Percentiles rank a stretch among this genome's conserved stretches.
Conservation (phyloP, 23 tunicate genomes). For the Styela clava region DNA sequence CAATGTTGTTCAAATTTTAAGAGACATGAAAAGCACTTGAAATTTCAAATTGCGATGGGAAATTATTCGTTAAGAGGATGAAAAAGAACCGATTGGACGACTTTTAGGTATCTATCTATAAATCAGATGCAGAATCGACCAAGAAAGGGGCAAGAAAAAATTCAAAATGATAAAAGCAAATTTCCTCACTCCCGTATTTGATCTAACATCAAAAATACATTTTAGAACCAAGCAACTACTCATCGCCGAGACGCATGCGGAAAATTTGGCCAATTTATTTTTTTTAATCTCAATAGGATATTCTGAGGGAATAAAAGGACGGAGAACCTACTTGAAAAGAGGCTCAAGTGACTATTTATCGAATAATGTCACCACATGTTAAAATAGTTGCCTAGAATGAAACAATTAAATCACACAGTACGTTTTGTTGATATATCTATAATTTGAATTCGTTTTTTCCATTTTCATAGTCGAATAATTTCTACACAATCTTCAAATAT, state of each 20-base stretch:
- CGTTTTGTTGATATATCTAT: no score
- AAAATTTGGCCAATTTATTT: background rate
- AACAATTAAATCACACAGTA: no score
- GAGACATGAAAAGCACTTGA: slow-evolving; percentile 1
- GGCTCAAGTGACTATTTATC: background rate
- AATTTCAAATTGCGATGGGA: slow-evolving; percentile 11
- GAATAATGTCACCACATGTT: background rate
- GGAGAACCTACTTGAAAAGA: background rate
- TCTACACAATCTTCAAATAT: no score
- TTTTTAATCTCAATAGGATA: background rate
- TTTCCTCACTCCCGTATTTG: no score
- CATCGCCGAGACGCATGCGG: background rate
- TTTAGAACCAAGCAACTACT: no score
- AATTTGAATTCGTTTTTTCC: no score
- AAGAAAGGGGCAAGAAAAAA: no score
- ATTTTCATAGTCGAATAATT: no score
- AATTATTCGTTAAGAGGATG: slow-evolving; percentile 11
- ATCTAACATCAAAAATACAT: no score
- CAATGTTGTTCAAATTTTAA: slow-evolving; percentile 14
- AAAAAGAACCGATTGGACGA: background rate
- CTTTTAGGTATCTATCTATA: background rate
- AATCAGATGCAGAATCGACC: no score
- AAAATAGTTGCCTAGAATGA: background rate
- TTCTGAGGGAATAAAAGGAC: background rate
- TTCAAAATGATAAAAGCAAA: no score